These are phyloP conservation scores for Erebia ligea DNA, from an alignment of 2,888 invertebrate genomes.

Conservation along the genomic window DNA sequence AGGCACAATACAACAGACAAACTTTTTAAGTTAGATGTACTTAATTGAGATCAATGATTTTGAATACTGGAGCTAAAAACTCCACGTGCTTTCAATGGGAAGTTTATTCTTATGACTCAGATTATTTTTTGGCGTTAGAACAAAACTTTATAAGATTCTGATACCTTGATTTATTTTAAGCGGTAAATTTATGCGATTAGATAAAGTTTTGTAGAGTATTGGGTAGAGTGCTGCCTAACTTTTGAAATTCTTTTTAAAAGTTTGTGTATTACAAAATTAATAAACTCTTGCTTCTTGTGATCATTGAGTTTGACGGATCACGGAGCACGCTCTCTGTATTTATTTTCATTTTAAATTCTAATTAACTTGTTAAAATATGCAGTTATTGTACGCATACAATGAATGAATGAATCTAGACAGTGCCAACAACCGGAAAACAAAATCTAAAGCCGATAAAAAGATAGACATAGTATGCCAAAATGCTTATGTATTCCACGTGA, in stretches of 20 bases:
- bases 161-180: background rate
- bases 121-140: background rate
- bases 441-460: slow-evolving; percentile 41
- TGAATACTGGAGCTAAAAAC: background rate
- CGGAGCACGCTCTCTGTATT: background rate
- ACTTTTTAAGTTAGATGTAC: too few relatives aligned
- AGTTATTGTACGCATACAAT: slow-evolving; percentile 18
- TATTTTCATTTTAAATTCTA: background rate
- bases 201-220: too few relatives aligned
- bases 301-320: background rate
- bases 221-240: too few relatives aligned
- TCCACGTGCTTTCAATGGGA: background rate
- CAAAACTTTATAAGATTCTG: background rate
- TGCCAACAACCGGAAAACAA: slow-evolving; percentile 44
- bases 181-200: too few relatives aligned
- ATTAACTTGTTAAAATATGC: slow-evolving; percentile 7
- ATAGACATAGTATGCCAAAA: slow-evolving; percentile 45
- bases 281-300: background rate
- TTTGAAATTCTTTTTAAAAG: too few relatives aligned
- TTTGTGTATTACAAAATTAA: too few relatives aligned
- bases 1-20: too few relatives aligned
- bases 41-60: slow-evolving; percentile 17
- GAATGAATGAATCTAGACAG: slow-evolving; percentile 41
- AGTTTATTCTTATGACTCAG: background rate
- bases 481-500: slow-evolving; percentile 59